phyloP scores from a whole-genome alignment of 2,888 invertebrate genomes.

The Xanthorhoe spadicearia region DNA sequence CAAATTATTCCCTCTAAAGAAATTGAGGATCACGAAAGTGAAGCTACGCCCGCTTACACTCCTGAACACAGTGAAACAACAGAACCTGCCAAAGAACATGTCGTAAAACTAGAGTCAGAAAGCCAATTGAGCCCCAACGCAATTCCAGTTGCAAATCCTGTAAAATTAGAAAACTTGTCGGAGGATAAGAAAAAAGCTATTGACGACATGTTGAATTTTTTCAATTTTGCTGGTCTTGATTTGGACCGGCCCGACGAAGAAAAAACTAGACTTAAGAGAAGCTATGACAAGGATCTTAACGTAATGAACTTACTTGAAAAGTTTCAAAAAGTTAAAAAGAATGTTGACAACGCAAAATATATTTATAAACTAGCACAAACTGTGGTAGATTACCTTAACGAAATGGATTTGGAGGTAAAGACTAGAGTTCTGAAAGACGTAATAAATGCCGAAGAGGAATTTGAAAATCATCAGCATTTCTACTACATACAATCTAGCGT shows the following conservation, averaged over 20 bases:
- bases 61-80: slow-evolving; percentile 31
- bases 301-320: slow-evolving; percentile 59
- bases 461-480: slow-evolving; percentile 59
- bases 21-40: slow-evolving; percentile 30
- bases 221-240: slow-evolving; percentile 65
- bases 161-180: slow-evolving; percentile 47
- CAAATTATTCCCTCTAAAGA: slow-evolving; percentile 70
- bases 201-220: slow-evolving; percentile 74
- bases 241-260: slow-evolving; percentile 43
- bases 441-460: slow-evolving; percentile 67
- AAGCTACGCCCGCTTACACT: slow-evolving; percentile 20
- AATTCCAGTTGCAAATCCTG: slow-evolving; percentile 34
- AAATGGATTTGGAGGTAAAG: slow-evolving; percentile 62
- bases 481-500: slow-evolving; percentile 66
- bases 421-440: slow-evolving; percentile 62
- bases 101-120: slow-evolving; percentile 47
- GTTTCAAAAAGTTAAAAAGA: slow-evolving; percentile 60
- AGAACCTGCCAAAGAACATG: slow-evolving; percentile 47
- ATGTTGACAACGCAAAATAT: slow-evolving; percentile 61
- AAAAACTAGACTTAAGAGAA: slow-evolving; percentile 60
- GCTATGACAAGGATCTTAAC: slow-evolving; percentile 62
- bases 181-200: slow-evolving; percentile 73
- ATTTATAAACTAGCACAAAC: slow-evolving; percentile 60
- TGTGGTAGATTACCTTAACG: slow-evolving; percentile 69
- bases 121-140: slow-evolving; percentile 41